phyloP scores from a whole-genome alignment of 2,888 invertebrate genomes.

The Tortricodes alternella region DNA sequence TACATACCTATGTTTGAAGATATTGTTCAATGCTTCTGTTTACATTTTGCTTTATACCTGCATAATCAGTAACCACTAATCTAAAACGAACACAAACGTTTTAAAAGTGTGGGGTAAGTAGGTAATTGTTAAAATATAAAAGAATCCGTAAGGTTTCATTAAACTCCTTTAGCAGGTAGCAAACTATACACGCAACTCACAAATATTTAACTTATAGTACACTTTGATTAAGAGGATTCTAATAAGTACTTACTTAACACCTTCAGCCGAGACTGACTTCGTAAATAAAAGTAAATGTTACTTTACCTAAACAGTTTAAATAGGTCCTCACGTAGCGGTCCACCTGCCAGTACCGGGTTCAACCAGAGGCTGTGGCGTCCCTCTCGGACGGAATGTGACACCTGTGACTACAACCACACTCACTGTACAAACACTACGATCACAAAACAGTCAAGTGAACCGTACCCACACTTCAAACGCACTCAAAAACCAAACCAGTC shows the following conservation, averaged over 20 bases:
- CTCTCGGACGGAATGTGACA: conserved; percentile 76
- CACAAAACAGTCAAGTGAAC: conserved; percentile 26
- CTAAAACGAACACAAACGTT: too few relatives aligned
- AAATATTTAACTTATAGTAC: background rate
- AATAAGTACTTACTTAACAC: conserved; percentile 22
- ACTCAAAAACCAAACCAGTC: conserved; percentile 31
- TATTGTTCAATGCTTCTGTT: too few relatives aligned
- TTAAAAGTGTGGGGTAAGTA: too few relatives aligned
- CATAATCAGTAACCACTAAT: too few relatives aligned
- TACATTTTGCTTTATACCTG: too few relatives aligned
- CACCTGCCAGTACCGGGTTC: conserved; percentile 58
- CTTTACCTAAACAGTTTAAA: conserved; percentile 29
- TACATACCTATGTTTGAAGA: too few relatives aligned
- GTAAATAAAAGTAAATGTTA: conserved; percentile 28
- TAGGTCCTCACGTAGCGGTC: conserved; percentile 44
- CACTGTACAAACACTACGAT: conserved; percentile 56
- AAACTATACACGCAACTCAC: background rate
- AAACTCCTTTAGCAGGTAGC: background rate
- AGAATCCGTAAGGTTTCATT: too few relatives aligned
- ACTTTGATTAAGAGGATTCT: conserved; percentile 14
- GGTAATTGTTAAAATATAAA: too few relatives aligned
- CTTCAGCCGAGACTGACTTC: background rate
- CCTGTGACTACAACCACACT: conserved; percentile 68
- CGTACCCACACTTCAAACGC: conserved; percentile 43
- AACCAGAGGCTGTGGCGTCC: conserved; percentile 71